Percentiles rank a stretch among this genome's conserved stretches.
These are phyloP conservation scores for Pygoscelis antarcticus DNA, from an alignment of 2,113 vertebrate species.

Conservation along the genomic window DNA sequence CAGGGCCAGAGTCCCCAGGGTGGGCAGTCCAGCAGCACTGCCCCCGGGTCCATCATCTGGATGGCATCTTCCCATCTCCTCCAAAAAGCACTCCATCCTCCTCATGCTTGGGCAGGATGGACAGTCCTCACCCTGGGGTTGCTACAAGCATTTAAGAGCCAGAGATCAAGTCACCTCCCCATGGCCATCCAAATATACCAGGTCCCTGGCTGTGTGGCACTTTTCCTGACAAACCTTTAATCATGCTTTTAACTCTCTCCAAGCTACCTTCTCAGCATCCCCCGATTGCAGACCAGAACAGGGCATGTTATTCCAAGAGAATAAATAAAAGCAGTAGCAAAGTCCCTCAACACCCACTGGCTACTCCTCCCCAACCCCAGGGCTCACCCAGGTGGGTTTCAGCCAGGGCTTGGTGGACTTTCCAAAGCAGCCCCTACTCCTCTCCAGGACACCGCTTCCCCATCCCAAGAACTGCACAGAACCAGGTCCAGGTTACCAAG, in stretches of 20 bases:
- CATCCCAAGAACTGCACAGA: not conserved
- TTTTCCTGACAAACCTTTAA: not conserved
- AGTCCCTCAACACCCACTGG: not conserved
- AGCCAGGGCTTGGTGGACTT: not conserved
- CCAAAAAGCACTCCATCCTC: not conserved
- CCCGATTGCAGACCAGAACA: not conserved
- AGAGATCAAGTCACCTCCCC: not conserved
- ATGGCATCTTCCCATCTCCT: not conserved
- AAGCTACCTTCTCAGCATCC: not conserved
- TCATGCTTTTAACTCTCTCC: fast-evolving
- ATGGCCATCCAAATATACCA: fast-evolving
- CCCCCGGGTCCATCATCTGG: not conserved
- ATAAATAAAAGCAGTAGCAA: not conserved
- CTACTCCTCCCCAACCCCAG: not conserved
- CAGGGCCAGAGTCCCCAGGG: not conserved
- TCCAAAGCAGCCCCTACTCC: not conserved
- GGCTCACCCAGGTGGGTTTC: not conserved
- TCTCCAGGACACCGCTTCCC: not conserved
- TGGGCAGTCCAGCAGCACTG: not conserved
- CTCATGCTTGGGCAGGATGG: not conserved
- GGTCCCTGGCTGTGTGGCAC: too few species aligned
- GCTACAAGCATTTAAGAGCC: not conserved
- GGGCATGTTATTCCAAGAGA: not conserved
- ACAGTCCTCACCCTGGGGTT: not conserved
- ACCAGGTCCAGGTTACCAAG: not conserved